Evolutionary conservation across 2,113 vertebrate genomes (phyloP).

Genomic region (Hippocampus zosterae): DNA sequence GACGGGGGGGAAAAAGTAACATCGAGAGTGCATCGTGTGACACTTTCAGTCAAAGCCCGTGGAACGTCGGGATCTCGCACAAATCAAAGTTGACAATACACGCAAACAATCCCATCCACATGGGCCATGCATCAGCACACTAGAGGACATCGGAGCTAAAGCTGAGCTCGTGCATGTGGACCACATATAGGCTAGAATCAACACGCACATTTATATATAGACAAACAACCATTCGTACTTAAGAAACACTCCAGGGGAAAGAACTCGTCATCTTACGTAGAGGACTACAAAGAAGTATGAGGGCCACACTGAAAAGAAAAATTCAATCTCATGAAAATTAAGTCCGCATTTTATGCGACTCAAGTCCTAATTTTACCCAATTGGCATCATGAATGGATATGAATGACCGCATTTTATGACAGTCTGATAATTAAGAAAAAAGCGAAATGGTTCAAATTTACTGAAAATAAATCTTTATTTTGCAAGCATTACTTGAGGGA

Average conservation of each 20-base stretch:
- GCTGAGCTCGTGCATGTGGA: constrained; percentile 69
- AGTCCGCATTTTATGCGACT: neutral
- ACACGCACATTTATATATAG: constrained; percentile 14
- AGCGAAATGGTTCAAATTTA: too few relatives aligned
- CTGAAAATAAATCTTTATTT: neutral
- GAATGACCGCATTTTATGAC: neutral
- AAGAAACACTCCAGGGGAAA: constrained; percentile 33
- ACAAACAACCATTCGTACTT: constrained; percentile 15
- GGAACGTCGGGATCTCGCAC: constrained; percentile 41
- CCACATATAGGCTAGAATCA: constrained; percentile 63
- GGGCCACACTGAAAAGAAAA: neutral
- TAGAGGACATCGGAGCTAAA: constrained; percentile 65
- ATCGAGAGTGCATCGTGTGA: constrained; percentile 65
- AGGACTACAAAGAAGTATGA: constrained; percentile 23
- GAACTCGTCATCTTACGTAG: constrained; percentile 30
- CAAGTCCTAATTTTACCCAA: neutral
- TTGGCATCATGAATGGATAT: neutral
- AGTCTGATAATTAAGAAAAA: neutral
- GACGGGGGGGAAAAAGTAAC: constrained; percentile 56
- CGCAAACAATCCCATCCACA: constrained; percentile 27
- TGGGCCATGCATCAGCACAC: constrained; percentile 80
- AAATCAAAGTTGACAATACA: constrained; percentile 29
- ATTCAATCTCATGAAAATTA: neutral
- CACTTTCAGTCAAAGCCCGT: constrained; percentile 64
- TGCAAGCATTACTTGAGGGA: neutral